Evolutionary conservation across 2,888 invertebrate genomes (phyloP), one percentile per base, ranked within the genome.

Genomic region (Cryptops parisi): DNA sequence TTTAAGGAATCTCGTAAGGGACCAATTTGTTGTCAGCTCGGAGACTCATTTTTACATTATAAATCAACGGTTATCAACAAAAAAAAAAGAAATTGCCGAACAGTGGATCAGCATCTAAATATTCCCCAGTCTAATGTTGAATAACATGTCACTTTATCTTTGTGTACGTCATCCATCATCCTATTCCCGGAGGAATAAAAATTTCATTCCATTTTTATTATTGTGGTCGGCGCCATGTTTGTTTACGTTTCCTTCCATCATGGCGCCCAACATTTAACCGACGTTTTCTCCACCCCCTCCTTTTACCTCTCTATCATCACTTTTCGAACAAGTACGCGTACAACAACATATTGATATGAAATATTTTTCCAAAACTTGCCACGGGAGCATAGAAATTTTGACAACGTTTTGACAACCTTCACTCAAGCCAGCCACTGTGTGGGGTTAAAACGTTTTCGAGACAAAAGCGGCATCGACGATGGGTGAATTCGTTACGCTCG

Each of bases 61-160:
- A 50, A 50, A 50, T 50, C 50, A 50, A 50, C 50, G 33, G 24
- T 40, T 40, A 50, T 41, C 50, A 52, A n/a, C n/a, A n/a, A n/a
- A n/a, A n/a, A n/a, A n/a, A n/a, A n/a, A n/a, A 40, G 27, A 50
- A 52, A 52, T 44, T 52, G 23, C 50, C 41, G 41, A 22, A 21
- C 33, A 23, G 44, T 27, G 45, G 21, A 52, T 52, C 44, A 45
- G 26, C 44, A 43, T 52, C 52, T 52, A 39, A 52, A 52, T 52
- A 52, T 45, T 43, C 52, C 45, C 45, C 33, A 45, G 52, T 38
- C 45, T 44, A 45, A 52, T 45, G 45, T 52, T 52, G 52, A 52
- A 52, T 45, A 45, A 45, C 52, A 52, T 45, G 52, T 52, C 52
- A 52, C 44, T 52, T 52, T 52, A 52, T 52, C 52, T 52, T 52